Percentiles rank a stretch among this genome's conserved stretches.
Conservation (phyloP, 2,797 vertebrate species). For the Megaceryle alcyon region DNA sequence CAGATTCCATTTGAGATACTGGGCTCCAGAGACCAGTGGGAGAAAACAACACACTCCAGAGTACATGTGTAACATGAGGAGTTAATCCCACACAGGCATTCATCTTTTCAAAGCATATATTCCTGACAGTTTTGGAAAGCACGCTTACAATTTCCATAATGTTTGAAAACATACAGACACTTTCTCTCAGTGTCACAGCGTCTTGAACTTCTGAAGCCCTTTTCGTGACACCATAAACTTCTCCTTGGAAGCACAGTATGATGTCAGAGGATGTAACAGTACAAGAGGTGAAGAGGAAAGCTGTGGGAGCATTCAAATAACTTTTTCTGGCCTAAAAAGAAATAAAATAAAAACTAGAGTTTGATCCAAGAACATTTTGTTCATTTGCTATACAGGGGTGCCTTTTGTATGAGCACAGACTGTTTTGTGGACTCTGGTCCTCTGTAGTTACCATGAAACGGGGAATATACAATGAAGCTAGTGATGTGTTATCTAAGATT, state of each 20-base stretch:
- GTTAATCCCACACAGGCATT: constrained; percentile 73
- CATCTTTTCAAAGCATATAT: constrained; percentile 66
- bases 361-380: constrained; percentile 79
- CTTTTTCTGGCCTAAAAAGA: constrained; percentile 72
- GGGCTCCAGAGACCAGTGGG: constrained; percentile 53
- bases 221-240: constrained; percentile 70
- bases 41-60: constrained; percentile 66
- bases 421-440: constrained; percentile 78
- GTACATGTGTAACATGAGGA: constrained; percentile 69
- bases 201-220: constrained; percentile 66
- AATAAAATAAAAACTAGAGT: constrained; percentile 69
- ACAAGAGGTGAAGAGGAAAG: constrained; percentile 72
- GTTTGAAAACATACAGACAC: constrained; percentile 70
- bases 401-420: constrained; percentile 74
- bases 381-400: constrained; percentile 72
- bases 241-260: constrained; percentile 67
- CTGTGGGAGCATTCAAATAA: constrained; percentile 77
- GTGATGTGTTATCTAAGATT: constrained; percentile 77
- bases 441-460: constrained; percentile 72
- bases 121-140: constrained; percentile 66
- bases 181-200: constrained; percentile 57
- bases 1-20: constrained; percentile 64
- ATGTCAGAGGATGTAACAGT: constrained; percentile 70
- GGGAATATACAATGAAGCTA: constrained; percentile 74
- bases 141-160: constrained; percentile 58